These are phyloP conservation scores for Amaurobius ferox DNA, from an alignment of 2,888 invertebrate species.

Conservation along the genomic window DNA sequence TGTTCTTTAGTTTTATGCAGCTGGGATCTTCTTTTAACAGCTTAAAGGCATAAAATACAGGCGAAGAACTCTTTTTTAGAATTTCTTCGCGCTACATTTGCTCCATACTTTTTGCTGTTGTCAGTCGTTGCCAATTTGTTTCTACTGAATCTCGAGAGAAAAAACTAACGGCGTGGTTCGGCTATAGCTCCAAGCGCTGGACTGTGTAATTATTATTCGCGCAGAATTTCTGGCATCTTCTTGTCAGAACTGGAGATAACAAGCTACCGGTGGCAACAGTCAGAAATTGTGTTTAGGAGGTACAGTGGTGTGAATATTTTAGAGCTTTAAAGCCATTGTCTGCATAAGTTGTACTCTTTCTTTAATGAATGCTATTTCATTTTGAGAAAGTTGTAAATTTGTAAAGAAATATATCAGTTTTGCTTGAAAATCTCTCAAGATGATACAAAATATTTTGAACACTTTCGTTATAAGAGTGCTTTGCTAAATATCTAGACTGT, in stretches of 20 bases:
- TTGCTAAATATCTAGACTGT: too few species aligned
- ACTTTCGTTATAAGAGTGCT: background rate
- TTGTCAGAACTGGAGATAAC: slow-evolving; percentile 36
- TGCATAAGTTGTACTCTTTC: background rate
- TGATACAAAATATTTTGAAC: background rate
- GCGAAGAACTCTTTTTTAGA: slow-evolving; percentile 22
- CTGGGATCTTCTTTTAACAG: slow-evolving; percentile 44
- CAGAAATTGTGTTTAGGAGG: background rate
- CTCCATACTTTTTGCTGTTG: slow-evolving; percentile 33
- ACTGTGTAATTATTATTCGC: slow-evolving; percentile 47
- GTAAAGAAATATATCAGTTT: background rate
- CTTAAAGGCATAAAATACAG: slow-evolving; percentile 58
- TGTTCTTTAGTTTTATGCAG: slow-evolving; percentile 65
- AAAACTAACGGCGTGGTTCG: background rate
- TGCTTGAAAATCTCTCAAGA: background rate
- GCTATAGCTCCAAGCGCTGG: slow-evolving; percentile 26
- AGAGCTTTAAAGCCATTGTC: background rate
- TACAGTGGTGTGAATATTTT: slow-evolving; percentile 9
- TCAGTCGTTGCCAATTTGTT: slow-evolving; percentile 31
- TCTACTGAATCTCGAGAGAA: slow-evolving; percentile 4
- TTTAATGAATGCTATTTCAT: background rate
- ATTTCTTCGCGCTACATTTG: slow-evolving; percentile 60
- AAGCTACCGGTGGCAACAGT: slow-evolving; percentile 27
- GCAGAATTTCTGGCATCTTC: slow-evolving; percentile 15
- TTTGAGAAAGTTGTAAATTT: background rate